These are phyloP conservation scores for Globia sparganii DNA, from an alignment of 2,888 invertebrate genomes.

Conservation along the genomic window DNA sequence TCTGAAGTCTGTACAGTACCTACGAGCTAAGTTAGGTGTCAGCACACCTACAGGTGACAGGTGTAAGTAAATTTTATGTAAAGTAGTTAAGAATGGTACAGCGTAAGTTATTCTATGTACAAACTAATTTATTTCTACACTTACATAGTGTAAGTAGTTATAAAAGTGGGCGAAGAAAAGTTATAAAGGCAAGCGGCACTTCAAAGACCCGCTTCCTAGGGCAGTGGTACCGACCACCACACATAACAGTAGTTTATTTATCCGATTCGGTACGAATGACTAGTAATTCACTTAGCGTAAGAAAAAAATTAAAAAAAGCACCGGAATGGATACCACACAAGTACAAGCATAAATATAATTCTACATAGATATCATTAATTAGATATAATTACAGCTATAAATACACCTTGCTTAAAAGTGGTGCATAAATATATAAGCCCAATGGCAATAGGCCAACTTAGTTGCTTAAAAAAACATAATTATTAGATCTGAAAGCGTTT, in stretches of 20 bases:
- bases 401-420: neutral
- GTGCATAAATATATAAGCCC: neutral
- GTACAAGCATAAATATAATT: slow-evolving; percentile 28
- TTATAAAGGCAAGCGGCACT: too few relatives aligned
- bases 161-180: neutral
- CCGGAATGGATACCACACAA: slow-evolving; percentile 27
- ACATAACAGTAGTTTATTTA: neutral
- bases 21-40: neutral
- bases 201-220: neutral
- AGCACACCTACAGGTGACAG: too few relatives aligned
- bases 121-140: slow-evolving; percentile 13
- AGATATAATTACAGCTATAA: neutral
- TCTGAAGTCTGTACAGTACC: slow-evolving; percentile 6
- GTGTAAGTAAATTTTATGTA: neutral
- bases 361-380: neutral
- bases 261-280: neutral
- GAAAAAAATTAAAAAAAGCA: slow-evolving; percentile 11
- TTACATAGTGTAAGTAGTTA: neutral
- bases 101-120: slow-evolving; percentile 22
- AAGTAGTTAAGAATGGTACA: neutral
- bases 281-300: slow-evolving; percentile 11
- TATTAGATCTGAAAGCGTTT: neutral
- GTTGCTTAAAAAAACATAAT: neutral
- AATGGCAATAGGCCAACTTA: neutral
- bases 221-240: neutral